Percentiles rank a stretch among this genome's conserved stretches.
Conservation (phyloP, 2,888 invertebrate species). For the Campoplex capitator region DNA sequence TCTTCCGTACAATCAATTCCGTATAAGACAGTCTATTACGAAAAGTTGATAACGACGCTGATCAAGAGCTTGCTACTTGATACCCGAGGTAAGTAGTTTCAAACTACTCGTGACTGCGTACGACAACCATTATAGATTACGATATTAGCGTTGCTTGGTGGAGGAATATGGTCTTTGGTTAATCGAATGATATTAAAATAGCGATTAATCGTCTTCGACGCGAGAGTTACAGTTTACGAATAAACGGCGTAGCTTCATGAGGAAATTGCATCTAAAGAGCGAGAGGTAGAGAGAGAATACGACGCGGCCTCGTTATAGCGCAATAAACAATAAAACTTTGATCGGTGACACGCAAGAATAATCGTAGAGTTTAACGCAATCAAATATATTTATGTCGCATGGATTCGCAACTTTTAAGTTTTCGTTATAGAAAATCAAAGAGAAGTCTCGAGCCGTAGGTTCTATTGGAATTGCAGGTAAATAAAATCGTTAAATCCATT, state of each 20-base stretch:
- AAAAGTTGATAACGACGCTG: slow-evolving; percentile 4
- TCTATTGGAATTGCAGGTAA: not conserved
- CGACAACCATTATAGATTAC: slow-evolving; percentile 45
- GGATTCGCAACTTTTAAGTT: not conserved
- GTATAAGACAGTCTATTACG: not conserved
- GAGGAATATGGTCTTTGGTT: slow-evolving; percentile 25
- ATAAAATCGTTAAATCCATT: not conserved
- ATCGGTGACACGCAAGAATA: slow-evolving; percentile 5
- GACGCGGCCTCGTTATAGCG: slow-evolving; percentile 1
- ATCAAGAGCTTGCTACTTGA: slow-evolving; percentile 13
- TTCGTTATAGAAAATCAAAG: not conserved
- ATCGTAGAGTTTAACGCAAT: not conserved
- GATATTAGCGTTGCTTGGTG: not conserved
- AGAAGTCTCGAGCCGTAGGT: not conserved
- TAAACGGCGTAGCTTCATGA: not conserved
- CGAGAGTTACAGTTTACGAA: not conserved
- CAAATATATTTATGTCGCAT: not conserved
- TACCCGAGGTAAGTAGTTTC: slow-evolving; percentile 32
- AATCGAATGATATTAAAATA: slow-evolving; percentile 58
- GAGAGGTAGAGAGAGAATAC: not conserved
- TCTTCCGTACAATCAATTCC: not conserved
- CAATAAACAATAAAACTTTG: slow-evolving; percentile 34
- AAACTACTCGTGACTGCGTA: slow-evolving; percentile 20
- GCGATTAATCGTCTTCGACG: slow-evolving; percentile 40
- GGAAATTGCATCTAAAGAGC: slow-evolving; percentile 31